Percentiles rank a stretch among this genome's conserved stretches.
Conservation (phyloP, 2,888 invertebrate species). For the Cephus sareptanus region DNA sequence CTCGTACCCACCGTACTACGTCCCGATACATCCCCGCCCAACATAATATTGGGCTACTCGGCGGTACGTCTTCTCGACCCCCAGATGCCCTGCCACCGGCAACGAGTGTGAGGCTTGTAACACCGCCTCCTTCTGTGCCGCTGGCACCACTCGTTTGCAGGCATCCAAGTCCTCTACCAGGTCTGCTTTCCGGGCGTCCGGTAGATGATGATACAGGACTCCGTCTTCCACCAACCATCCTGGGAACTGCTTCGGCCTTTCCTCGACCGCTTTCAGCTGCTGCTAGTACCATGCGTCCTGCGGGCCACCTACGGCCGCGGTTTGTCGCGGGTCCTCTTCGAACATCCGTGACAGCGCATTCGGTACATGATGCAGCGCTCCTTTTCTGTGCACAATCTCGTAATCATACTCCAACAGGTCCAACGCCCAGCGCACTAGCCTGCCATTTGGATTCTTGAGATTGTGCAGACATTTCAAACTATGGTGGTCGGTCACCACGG, state of each 20-base stretch:
- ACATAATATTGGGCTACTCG: no score
- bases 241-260: not conserved
- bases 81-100: slow-evolving; percentile 17
- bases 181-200: no score
- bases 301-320: no score
- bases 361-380: slow-evolving; percentile 11
- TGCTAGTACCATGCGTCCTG: not conserved
- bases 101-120: not conserved
- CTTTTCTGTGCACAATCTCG: slow-evolving; percentile 9
- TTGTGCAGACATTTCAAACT: slow-evolving; percentile 27
- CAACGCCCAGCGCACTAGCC: slow-evolving; percentile 16
- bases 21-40: no score
- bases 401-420: no score
- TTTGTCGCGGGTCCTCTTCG: no score
- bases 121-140: not conserved
- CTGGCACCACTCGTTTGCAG: not conserved
- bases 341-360: not conserved
- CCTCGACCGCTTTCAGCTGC: not conserved
- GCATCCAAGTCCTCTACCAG: not conserved
- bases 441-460: slow-evolving; percentile 7
- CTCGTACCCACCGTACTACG: no score
- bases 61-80: slow-evolving; percentile 11
- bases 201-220: not conserved
- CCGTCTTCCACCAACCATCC: not conserved
- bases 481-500: slow-evolving; percentile 19